A percentile compares a stretch with the other conserved stretches of the same genome.
phyloP scores from a whole-genome alignment of 2,113 vertebrate genomes.

The Ctenodactylus gundi region DNA sequence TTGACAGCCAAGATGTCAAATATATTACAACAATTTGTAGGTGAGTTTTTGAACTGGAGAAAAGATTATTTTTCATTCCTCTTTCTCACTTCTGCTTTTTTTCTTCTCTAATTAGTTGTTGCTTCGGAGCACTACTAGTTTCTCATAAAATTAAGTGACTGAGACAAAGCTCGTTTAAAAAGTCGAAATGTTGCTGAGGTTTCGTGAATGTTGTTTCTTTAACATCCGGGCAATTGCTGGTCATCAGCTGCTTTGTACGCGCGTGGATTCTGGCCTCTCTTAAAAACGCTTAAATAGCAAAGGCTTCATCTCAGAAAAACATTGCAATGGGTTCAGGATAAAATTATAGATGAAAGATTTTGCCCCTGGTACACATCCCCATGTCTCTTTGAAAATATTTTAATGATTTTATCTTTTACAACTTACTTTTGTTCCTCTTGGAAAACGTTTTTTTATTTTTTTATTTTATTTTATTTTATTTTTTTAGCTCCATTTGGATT shows the following conservation, averaged over 20 bases:
- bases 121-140: not conserved
- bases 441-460: too few species aligned
- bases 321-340: not conserved
- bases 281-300: conserved; percentile 17
- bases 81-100: too few species aligned
- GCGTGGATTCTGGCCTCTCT: not conserved
- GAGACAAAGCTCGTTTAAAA: not conserved
- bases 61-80: not conserved
- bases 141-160: not conserved
- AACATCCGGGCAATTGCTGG: not conserved
- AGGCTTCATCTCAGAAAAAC: not conserved
- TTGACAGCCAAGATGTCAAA: conserved; percentile 33
- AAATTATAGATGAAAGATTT: conserved; percentile 20
- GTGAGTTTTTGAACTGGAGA: not conserved
- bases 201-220: not conserved
- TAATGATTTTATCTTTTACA: conserved; percentile 26
- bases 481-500: conserved; percentile 28
- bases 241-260: conserved; percentile 23
- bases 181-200: not conserved
- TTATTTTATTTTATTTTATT: too few species aligned
- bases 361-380: not conserved
- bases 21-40: conserved; percentile 38
- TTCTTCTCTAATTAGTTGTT: conserved; percentile 1
- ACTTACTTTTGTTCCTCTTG: conserved; percentile 42
- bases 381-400: conserved; percentile 28